phyloP scores from a whole-genome alignment of 2,888 invertebrate genomes.

The Nasonovia ribisnigri region DNA sequence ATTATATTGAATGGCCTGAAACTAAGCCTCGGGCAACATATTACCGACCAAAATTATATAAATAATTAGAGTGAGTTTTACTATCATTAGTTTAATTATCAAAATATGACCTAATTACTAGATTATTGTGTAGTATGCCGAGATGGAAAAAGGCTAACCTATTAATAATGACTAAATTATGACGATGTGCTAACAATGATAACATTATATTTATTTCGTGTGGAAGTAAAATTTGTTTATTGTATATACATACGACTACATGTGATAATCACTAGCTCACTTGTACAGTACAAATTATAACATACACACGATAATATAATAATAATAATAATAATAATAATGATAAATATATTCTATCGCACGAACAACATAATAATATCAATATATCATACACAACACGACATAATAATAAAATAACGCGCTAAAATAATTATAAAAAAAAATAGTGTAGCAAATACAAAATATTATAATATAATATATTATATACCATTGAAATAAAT shows the following conservation, averaged over 20 bases:
- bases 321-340: conserved; percentile 6
- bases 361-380: background rate
- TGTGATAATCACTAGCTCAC: background rate
- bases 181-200: background rate
- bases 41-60: too few relatives aligned
- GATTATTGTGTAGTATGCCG: too few relatives aligned
- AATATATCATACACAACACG: background rate
- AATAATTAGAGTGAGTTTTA: too few relatives aligned
- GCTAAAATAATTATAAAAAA: background rate
- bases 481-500: background rate
- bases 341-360: background rate
- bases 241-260: background rate
- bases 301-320: background rate
- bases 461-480: background rate
- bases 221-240: background rate
- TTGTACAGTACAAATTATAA: background rate
- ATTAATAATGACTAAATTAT: background rate
- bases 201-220: background rate
- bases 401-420: background rate
- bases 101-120: too few relatives aligned
- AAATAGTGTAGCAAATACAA: background rate
- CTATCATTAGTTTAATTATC: too few relatives aligned
- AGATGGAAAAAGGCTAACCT: too few relatives aligned
- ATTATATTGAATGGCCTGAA: too few relatives aligned
- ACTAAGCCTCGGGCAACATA: too few relatives aligned